Conservation (phyloP, 2,113 vertebrate species). For the Gallinago paraguaiae region DNA sequence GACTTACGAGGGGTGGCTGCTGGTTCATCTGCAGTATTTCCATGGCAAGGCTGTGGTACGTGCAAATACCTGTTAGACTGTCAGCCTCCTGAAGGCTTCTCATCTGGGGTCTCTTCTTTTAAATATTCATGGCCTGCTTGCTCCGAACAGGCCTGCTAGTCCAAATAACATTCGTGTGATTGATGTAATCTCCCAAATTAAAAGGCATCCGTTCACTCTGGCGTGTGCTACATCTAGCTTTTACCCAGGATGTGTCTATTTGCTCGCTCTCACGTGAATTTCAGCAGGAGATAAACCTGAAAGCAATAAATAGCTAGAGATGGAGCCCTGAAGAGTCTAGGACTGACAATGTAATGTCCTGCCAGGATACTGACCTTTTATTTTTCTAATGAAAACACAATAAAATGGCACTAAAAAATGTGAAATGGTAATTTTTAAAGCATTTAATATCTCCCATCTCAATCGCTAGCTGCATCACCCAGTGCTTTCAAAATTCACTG, state of each 20-base stretch:
- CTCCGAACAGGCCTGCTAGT: neutral
- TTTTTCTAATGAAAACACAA: conserved; percentile 48
- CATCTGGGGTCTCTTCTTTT: neutral
- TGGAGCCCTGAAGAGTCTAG: conserved; percentile 27
- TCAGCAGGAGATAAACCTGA: conserved; percentile 8
- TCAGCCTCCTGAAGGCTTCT: neutral
- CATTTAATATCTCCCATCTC: neutral
- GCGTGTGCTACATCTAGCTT: conserved; percentile 12
- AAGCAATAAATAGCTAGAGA: conserved; percentile 26
- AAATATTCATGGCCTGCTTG: conserved; percentile 32
- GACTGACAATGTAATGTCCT: conserved; percentile 7
- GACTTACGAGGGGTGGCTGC: neutral
- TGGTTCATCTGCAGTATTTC: neutral
- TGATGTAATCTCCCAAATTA: conserved; percentile 54
- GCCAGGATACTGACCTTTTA: conserved; percentile 46
- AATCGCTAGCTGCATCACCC: neutral
- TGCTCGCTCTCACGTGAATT: neutral
- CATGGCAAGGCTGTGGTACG: neutral
- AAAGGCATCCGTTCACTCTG: conserved; percentile 26
- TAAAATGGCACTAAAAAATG: conserved; percentile 23
- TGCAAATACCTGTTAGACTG: neutral
- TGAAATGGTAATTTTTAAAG: neutral
- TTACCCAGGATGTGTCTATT: conserved; percentile 10
- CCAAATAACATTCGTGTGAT: conserved; percentile 22
- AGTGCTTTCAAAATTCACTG: neutral